Base-by-base conservation (phyloP, 1,140 invertebrate species). In the Drosophila pachea region DNA sequence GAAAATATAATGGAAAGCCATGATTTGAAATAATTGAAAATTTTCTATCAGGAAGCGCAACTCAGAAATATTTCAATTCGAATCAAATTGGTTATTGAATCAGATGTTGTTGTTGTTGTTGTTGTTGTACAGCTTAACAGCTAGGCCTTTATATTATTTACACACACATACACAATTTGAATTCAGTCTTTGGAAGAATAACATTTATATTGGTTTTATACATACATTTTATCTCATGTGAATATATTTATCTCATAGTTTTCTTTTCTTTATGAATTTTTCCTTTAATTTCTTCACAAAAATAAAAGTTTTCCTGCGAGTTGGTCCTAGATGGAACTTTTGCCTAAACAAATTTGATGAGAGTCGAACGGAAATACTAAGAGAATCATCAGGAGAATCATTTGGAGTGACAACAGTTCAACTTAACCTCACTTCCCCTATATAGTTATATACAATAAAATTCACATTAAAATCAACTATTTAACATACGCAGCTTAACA, bases 171-270 rank as follows among this genome's bases (percentile, higher is more conserved):
- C 76, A 79, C 81, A 77, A 79, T 79, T 74, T 74, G 70, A 84
- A 84, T 84, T 84, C 81, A 84, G 81, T 84, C 81, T 84, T 84
- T 84, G 81, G 81, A 84, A 84, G 81, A 84, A 84, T 84, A 84
- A 84, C 81, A 84, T 84, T 86, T 64, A 86, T 79, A 70, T 79
- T 79, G 54, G 52, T 84, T 84, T 49, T 69, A 60, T 73, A 53
- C 49, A 49, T 45, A 60, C 40, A 56, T 43, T 43, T 52, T 45
- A 63, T 54, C 7, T 60, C 47, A 64, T 40, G 56, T 50, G 16
- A 35, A 14, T 43, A 60, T 40, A 35, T 33, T 66, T 68, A 6
- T 55, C 49, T 66, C 58, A 64, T 58, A 38, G 35, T 16, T 56
- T n/a, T n/a, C n/a, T n/a, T 47, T 59, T 47, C 52, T 53, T 12